Evolutionary conservation across 2,797 vertebrate species (phyloP).

Genomic region (Rhinogobio ventralis): DNA sequence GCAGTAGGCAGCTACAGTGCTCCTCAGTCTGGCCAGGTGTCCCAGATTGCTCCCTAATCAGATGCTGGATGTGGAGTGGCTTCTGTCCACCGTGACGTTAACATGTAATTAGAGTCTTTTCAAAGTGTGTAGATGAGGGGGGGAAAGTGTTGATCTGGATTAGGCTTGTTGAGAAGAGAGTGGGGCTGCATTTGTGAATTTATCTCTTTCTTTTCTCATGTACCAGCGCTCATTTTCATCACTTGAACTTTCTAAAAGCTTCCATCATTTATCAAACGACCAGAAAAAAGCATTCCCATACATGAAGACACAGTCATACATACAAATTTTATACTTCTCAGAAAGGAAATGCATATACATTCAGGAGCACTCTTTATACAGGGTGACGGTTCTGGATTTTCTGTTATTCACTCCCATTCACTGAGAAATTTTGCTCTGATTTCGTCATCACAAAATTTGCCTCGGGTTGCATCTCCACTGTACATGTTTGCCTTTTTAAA

Average conservation of each 20-base stretch:
- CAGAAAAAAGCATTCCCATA: background rate
- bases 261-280: background rate
- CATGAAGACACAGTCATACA: background rate
- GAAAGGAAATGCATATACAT: background rate
- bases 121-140: constrained; percentile 60
- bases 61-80: constrained; percentile 68
- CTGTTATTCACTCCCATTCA: background rate
- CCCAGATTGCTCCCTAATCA: constrained; percentile 73
- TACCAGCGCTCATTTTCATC: background rate
- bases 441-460: background rate
- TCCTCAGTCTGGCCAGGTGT: constrained; percentile 72
- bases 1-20: constrained; percentile 65
- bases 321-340: background rate
- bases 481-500: background rate
- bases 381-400: background rate
- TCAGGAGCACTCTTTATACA: background rate
- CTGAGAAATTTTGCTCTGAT: background rate
- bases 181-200: constrained; percentile 29
- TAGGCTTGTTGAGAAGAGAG: constrained; percentile 43
- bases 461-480: background rate
- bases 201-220: constrained; percentile 34
- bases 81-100: constrained; percentile 69
- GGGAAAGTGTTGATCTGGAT: constrained; percentile 57
- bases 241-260: constrained; percentile 8
- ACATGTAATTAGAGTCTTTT: constrained; percentile 61